phyloP scores from a whole-genome alignment of 2,888 invertebrate species.

The Seira musarum region DNA sequence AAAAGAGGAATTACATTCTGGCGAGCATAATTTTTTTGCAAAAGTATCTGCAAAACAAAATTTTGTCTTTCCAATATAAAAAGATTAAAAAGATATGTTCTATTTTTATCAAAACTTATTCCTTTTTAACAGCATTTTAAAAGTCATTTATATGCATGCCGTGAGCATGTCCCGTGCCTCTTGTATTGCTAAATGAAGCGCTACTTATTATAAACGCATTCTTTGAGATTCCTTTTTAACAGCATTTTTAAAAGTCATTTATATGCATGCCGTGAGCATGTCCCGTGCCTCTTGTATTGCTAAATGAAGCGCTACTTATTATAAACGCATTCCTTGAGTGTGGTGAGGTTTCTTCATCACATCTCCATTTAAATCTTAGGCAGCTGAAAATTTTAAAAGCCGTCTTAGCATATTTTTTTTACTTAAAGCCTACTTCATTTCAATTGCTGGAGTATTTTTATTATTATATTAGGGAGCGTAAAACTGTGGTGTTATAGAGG shows the following conservation, averaged over 20 bases:
- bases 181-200: neutral
- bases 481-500: neutral
- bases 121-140: conserved; percentile 4
- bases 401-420: neutral
- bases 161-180: neutral
- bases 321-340: too few relatives aligned
- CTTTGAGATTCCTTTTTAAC: neutral
- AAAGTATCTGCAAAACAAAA: neutral
- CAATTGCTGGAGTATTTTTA: neutral
- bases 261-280: conserved; percentile 6
- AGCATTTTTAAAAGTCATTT: conserved; percentile 5
- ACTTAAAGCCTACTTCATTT: neutral
- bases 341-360: too few relatives aligned
- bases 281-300: neutral
- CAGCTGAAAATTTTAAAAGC: neutral
- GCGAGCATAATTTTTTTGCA: neutral
- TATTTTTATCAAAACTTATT: conserved; percentile 3
- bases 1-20: conserved; percentile 6
- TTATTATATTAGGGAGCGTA: too few relatives aligned
- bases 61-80: too few relatives aligned
- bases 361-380: neutral
- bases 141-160: conserved; percentile 12
- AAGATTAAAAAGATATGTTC: neutral
- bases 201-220: too few relatives aligned
- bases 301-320: too few relatives aligned